A percentile compares a stretch with the other conserved stretches of the same genome.
Evolutionary conservation across 2,888 invertebrate genomes (phyloP).

Genomic region (Psylliodes chrysocephalus): DNA sequence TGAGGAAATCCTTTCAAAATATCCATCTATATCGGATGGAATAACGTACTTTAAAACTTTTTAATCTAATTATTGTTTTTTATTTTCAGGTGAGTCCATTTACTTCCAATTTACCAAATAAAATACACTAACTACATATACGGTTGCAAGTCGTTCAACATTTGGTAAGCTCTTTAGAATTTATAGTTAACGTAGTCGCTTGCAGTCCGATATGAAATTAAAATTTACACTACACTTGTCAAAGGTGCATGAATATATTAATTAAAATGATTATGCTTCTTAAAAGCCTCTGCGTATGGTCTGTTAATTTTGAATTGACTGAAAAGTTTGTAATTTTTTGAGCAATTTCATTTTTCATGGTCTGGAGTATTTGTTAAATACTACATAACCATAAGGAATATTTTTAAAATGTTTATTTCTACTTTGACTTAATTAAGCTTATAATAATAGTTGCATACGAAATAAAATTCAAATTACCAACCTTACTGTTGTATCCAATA

Average conservation of each 20-base stretch:
- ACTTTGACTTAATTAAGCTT: too few species aligned
- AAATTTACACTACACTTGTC: slow-evolving; percentile 33
- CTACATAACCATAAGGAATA: too few species aligned
- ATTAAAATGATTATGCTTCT: slow-evolving; percentile 21
- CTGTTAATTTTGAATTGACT: background rate
- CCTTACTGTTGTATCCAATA: too few species aligned
- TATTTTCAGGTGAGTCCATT: slow-evolving; percentile 38
- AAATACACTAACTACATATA: background rate
- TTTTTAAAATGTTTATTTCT: too few species aligned
- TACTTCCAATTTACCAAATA: slow-evolving; percentile 19
- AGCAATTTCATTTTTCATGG: too few species aligned
- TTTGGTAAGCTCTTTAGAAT: slow-evolving; percentile 34
- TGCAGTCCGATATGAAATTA: slow-evolving; percentile 4
- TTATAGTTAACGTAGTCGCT: slow-evolving; percentile 12
- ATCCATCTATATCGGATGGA: too few species aligned
- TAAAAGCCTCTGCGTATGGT: background rate
- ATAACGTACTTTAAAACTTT: too few species aligned
- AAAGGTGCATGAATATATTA: slow-evolving; percentile 31
- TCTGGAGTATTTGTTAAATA: too few species aligned
- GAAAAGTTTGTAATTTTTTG: background rate
- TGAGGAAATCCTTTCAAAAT: too few species aligned
- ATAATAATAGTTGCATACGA: too few species aligned
- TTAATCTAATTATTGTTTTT: slow-evolving; percentile 24
- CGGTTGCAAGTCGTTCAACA: slow-evolving; percentile 24
- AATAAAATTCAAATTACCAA: too few species aligned